Evolutionary conservation across 92 coral and sea anemone species (phyloP), one percentile per base, ranked within the genome.

Genomic region (Muricea muricata): DNA sequence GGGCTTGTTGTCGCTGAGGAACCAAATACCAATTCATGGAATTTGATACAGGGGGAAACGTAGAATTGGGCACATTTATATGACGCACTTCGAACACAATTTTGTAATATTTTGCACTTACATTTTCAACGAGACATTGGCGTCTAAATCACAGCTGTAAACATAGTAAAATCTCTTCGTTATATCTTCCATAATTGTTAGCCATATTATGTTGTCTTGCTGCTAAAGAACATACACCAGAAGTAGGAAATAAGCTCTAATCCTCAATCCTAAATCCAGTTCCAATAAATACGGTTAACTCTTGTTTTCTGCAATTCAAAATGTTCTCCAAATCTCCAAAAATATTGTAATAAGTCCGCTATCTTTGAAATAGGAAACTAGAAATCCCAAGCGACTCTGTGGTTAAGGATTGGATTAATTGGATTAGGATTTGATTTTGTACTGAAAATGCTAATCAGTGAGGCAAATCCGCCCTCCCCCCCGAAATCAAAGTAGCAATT

Each of bases 121-220:
- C 99, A 96, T 90, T 80, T 96, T 96, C 10, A 96, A 80, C 28
- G 90, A 97, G n/a, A 96, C 94, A 85, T 93, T 96, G 48, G 97
- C 91, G 80, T 93, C 99, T 80, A 96, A 81, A 82, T 96, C 99
- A 74, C 93, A 91, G 84, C 99, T 96, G 72, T 96, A 96, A 35
- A 96, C 96, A 75, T 96, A 96, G 75, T 86, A 88, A 83, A 96
- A 96, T 83, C 87, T 94, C 30, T 96, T 97, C n/a, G n/a, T n/a
- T 21, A 10, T 78, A 17, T n/a, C 70, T 1, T 31, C 82, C 12
- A 70, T 70, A 52, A 78, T 78, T 21, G 14, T 78, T 37, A 30
- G 71, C 83, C 69, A 60, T 60, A 24, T 78, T 35, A 50, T 32
- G 46, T 25, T 47, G 13, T 8, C 1, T 4, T 33, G 20, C 12